Evolutionary conservation across 2,797 vertebrate species (phyloP), one percentile per base, ranked within the genome.

Genomic region (Limnodromus scolopaceus): DNA sequence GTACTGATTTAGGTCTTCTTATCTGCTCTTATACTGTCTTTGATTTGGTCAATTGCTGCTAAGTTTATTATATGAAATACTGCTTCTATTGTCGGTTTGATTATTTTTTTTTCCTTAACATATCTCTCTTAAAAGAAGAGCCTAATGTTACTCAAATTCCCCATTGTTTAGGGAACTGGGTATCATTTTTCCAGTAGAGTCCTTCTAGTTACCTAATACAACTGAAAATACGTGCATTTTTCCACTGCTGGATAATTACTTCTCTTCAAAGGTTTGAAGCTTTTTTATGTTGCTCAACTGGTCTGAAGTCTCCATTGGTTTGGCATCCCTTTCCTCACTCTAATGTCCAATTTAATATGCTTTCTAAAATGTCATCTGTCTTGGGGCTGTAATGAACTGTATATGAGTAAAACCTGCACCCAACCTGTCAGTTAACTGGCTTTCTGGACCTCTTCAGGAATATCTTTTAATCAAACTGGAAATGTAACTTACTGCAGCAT

Each of bases 251-350:
- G 55, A 25, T 70, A 69, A 69, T 81, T 17, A 49, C 9, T 65
- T 84, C 7, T 51, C 19, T 65, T 68, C 25, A 51, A 78, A 63
- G 13, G 22, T 87, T 83, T 22, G 16, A 74, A 63, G 66, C 9
- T 22, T 38, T 14, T 0, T 24, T 41, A 10, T 0, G 3, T 17
- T 69, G 38, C 17, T 82, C 1, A 0, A 16, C 27, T 69, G 28
- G 24, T 89, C 28, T 46, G 48, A 81, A 81, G 11, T 57, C 13
- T 8, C 18, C 14, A 27, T 54, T 8, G 2, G 10, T 80, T 90
- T 65, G 38, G 48, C 7, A 36, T 58, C 4, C 5, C 11, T 82
- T 72, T 84, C 17, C 41, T 88, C 17, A 43, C 20, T 39, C 20
- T 84, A n/a, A 49, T 23, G 9, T 57, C 6, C 38, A n/a, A 4